phyloP scores from a whole-genome alignment of 1,140 invertebrate species.

The Drosophila punjabiensis region DNA sequence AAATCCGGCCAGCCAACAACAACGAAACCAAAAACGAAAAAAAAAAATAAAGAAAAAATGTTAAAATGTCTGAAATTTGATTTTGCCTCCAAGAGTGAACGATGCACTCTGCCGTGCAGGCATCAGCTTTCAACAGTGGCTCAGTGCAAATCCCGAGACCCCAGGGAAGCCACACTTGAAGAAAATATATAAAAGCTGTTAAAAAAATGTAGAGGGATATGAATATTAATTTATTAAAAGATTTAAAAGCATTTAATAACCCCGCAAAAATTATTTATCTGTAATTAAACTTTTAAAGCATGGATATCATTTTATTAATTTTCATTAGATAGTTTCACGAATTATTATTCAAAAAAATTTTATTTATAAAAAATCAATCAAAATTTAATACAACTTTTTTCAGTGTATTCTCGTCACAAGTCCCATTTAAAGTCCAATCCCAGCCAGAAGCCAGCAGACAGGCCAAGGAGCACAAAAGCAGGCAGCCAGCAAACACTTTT shows the following conservation, averaged over 20 bases:
- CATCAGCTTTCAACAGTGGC: conserved; percentile 33
- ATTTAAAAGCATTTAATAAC: neutral
- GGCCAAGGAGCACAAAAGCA: conserved; percentile 44
- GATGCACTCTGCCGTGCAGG: conserved; percentile 49
- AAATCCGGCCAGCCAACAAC: conserved; percentile 58
- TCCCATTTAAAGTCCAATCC: conserved; percentile 25
- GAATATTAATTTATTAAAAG: neutral
- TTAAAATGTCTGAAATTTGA: conserved; percentile 73
- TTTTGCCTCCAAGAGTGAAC: conserved; percentile 59
- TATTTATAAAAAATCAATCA: neutral
- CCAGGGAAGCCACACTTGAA: neutral
- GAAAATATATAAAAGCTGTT: neutral
- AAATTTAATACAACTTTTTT: too few relatives aligned
- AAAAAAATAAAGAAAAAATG: conserved; percentile 19
- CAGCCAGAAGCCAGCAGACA: conserved; percentile 23
- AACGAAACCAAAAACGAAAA: conserved; percentile 5
- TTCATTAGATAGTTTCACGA: neutral
- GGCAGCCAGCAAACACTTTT: conserved; percentile 46
- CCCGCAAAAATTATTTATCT: neutral
- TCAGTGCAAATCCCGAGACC: conserved; percentile 23
- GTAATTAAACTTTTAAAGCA: neutral
- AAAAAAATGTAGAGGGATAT: neutral
- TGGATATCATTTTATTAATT: neutral
- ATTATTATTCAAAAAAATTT: too few relatives aligned
- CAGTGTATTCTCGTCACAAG: neutral